Evolutionary conservation across 1,140 invertebrate genomes (phyloP).

Genomic region (Drosophila burlai): DNA sequence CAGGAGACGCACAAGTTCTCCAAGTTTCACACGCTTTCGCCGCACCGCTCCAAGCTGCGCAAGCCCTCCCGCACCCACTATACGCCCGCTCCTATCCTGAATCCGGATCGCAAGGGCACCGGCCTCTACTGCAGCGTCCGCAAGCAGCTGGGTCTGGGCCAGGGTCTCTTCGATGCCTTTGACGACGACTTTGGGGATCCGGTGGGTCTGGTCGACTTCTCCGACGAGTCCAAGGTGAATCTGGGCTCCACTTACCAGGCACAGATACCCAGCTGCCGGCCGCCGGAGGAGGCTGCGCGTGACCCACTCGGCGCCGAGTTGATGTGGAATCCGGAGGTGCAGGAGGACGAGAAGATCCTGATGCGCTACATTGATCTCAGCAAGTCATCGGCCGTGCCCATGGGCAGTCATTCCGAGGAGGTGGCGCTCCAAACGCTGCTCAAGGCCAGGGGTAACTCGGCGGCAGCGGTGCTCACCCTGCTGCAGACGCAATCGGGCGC

Average conservation of each 20-base stretch:
- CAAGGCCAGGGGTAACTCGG: conserved; percentile 94
- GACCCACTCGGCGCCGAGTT: conserved; percentile 88
- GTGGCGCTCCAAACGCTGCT: conserved; percentile 96
- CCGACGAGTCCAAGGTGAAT: conserved; percentile 90
- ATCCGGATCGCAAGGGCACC: conserved; percentile 93
- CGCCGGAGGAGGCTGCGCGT: conserved; percentile 42
- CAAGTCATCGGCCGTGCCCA: conserved; percentile 95
- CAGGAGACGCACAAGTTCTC: conserved; percentile 74
- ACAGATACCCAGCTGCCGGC: conserved; percentile 88
- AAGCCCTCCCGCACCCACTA: conserved; percentile 89
- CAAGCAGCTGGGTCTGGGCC: conserved; percentile 64
- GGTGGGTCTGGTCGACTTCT: conserved; percentile 79
- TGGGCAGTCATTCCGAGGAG: conserved; percentile 97
- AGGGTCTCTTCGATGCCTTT: conserved; percentile 70
- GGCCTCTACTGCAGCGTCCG: conserved; percentile 89
- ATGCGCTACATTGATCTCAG: conserved; percentile 94
- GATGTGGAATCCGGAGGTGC: conserved; percentile 94
- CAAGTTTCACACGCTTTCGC: conserved; percentile 84
- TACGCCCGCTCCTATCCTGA: conserved; percentile 96
- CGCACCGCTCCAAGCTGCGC: conserved; percentile 87
- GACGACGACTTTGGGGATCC: conserved; percentile 81
- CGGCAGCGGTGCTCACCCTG: conserved; percentile 94
- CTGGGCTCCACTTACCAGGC: conserved; percentile 96
- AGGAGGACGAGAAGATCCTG: conserved; percentile 74
- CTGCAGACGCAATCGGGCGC: conserved; percentile 90